These are phyloP conservation scores for Austrolebias charrua DNA, from an alignment of 2,797 vertebrate species.

Conservation along the genomic window DNA sequence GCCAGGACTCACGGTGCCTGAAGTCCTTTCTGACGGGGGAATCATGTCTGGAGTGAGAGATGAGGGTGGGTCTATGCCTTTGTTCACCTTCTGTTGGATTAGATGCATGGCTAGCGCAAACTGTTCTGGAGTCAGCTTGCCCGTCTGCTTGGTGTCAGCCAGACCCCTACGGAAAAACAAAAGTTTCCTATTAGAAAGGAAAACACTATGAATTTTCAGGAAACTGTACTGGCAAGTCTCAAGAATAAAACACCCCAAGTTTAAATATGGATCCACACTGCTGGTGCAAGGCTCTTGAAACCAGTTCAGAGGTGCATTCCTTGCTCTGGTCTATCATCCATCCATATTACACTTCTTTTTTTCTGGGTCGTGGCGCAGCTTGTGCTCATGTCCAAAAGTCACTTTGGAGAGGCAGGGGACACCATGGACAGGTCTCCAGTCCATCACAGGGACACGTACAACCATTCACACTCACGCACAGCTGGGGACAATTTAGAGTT, in stretches of 20 bases:
- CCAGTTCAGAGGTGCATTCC: too few relatives aligned
- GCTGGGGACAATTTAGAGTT: too few relatives aligned
- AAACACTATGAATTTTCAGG: background rate
- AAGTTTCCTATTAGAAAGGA: background rate
- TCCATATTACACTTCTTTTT: too few relatives aligned
- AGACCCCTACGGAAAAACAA: constrained; percentile 82
- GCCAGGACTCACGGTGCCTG: constrained; percentile 76
- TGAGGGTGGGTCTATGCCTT: constrained; percentile 91
- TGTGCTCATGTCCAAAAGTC: too few relatives aligned
- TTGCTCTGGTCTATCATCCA: too few relatives aligned
- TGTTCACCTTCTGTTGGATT: constrained; percentile 93
- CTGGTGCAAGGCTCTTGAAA: too few relatives aligned
- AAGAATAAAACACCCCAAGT: background rate
- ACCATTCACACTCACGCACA: too few relatives aligned
- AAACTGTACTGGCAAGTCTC: background rate
- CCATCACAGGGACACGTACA: too few relatives aligned
- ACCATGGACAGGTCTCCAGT: too few relatives aligned
- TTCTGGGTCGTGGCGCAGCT: too few relatives aligned
- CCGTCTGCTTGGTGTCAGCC: constrained; percentile 90
- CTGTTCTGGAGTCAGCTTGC: constrained; percentile 92
- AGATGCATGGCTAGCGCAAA: constrained; percentile 96
- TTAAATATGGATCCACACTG: too few relatives aligned
- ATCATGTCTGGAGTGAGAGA: constrained; percentile 91
- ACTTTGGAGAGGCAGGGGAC: too few relatives aligned
- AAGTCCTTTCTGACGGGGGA: constrained; percentile 89